Evolutionary conservation across 2,888 invertebrate species (phyloP), one percentile per base, ranked within the genome.

Genomic region (Macroteleia sp.): DNA sequence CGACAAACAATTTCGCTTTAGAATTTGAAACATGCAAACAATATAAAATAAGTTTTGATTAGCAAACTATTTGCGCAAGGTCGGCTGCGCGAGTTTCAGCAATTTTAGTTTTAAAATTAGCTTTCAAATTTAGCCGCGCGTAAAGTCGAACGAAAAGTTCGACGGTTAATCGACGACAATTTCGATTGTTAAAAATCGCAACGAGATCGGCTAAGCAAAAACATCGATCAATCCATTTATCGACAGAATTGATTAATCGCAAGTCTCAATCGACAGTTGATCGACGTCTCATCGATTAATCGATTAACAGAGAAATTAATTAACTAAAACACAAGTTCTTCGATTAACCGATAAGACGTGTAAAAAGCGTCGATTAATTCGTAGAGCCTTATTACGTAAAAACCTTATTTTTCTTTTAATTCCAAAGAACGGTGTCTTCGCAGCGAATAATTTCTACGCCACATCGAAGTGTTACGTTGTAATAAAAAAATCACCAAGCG

Each of bases 401-500:
- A 61, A 14, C n/a, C 36, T 46, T n/a, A n/a, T 36, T 34, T 25
- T 34, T 20, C 12, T 34, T n/a, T 54, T 54, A 54, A 14, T 54
- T 36, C 16, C 20, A 25, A 54, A 36, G 36, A 54, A 16, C 16
- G 36, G 9, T 36, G 36, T 54, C 14, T 34, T 36, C 28, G 34
- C 19, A 42, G 39, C 25, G 34, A 67, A 54, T 25, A 66, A 25
- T 54, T 56, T 56, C 36, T 67, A 56, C 32, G 42, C 25, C 48
- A 56, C 50, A 46, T 67, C 46, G 30, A 67, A 67, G 39, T 57
- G 30, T 52, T 70, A 62, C 54, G 62, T 71, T 12, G 42, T 39
- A 50, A 36, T 34, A 32, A 57, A 64, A 46, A 62, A 74, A 50
- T 59, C 64, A 66, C 57, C 22, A 66, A 74, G 66, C 64, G 66